phyloP scores from a whole-genome alignment of 2,797 vertebrate genomes.

The Emydoidea blandingii region DNA sequence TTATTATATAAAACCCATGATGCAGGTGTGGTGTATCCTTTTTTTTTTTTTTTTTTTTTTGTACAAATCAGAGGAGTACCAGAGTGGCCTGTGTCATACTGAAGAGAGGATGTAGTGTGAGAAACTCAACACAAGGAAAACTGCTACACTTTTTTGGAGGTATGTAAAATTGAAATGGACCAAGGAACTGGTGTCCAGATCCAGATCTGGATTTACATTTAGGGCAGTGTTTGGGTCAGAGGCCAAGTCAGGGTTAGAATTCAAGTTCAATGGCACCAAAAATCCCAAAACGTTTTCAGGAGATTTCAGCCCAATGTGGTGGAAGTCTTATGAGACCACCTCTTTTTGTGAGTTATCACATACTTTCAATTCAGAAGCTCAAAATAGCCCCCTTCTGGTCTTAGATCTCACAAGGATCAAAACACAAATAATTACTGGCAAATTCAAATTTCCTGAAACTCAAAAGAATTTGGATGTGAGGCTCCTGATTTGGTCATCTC shows the following conservation, averaged over 20 bases:
- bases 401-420: neutral
- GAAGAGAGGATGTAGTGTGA: neutral
- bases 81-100: neutral
- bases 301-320: neutral
- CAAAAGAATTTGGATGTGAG: neutral
- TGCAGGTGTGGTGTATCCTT: neutral
- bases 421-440: rapidly evolving
- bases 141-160: neutral
- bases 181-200: neutral
- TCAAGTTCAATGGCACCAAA: neutral
- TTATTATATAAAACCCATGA: neutral
- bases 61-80: neutral
- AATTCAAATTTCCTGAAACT: neutral
- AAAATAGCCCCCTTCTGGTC: neutral
- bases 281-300: neutral
- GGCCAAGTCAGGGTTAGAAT: neutral
- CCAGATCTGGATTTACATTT: neutral
- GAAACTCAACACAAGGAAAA: neutral
- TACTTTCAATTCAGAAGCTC: neutral
- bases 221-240: neutral
- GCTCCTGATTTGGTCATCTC: neutral
- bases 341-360: neutral
- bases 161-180: neutral
- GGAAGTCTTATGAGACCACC: neutral
- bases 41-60: neutral